Evolutionary conservation across 1,140 invertebrate genomes (phyloP).

Genomic region (Asobara japonica): DNA sequence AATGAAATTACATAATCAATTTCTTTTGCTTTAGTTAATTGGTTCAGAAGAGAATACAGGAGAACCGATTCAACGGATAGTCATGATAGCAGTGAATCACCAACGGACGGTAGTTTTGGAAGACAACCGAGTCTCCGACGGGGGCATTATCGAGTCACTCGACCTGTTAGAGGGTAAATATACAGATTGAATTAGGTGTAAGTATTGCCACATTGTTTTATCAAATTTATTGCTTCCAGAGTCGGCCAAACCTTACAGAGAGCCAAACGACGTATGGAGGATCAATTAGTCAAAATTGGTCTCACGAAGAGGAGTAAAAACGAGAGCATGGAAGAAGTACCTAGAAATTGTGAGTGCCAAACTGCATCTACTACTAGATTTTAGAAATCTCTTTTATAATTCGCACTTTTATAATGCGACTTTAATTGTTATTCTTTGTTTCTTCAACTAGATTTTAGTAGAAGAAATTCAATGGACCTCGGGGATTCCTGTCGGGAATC

Average conservation of each 20-base stretch:
- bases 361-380: neutral
- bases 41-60: constrained; percentile 72
- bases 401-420: neutral
- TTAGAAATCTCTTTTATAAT: neutral
- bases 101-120: constrained; percentile 68
- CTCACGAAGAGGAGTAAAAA: constrained; percentile 82
- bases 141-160: constrained; percentile 50
- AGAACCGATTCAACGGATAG: constrained; percentile 69
- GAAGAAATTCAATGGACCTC: constrained; percentile 82
- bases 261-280: constrained; percentile 85
- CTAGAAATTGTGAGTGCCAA: constrained; percentile 75
- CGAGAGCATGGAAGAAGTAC: constrained; percentile 84
- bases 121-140: constrained; percentile 63
- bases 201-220: no score
- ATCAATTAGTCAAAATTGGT: constrained; percentile 83
- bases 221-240: constrained; percentile 45
- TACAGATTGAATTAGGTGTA: no score
- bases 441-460: constrained; percentile 75
- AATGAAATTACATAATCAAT: no score
- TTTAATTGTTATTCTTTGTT: neutral
- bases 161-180: constrained; percentile 52
- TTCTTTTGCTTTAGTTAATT: constrained; percentile 70
- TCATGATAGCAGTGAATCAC: constrained; percentile 70
- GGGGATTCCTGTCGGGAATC: constrained; percentile 82
- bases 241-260: constrained; percentile 76